Percentiles rank a stretch among this genome's conserved stretches.
phyloP scores from a whole-genome alignment of 2,888 invertebrate species.

The Diadegma fenestrale region DNA sequence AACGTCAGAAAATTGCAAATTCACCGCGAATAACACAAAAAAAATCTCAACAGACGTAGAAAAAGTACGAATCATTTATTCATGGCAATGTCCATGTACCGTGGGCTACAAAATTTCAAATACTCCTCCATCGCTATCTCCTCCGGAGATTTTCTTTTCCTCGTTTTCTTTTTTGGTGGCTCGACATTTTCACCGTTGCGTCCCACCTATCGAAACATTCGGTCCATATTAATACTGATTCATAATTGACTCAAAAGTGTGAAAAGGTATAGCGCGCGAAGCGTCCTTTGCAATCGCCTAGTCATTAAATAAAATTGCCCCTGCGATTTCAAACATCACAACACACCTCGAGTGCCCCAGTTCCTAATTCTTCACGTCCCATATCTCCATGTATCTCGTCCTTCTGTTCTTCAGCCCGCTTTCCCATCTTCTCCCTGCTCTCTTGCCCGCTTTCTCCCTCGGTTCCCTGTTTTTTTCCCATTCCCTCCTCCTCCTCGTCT shows the following conservation, averaged over 20 bases:
- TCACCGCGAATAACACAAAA: too few relatives aligned
- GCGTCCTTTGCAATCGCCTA: too few relatives aligned
- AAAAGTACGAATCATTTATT: too few relatives aligned
- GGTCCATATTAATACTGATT: neutral
- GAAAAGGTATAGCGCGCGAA: too few relatives aligned
- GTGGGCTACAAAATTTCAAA: neutral
- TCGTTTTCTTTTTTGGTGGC: neutral
- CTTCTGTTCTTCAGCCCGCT: neutral
- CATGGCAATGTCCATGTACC: too few relatives aligned
- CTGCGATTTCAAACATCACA: neutral
- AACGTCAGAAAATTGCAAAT: too few relatives aligned
- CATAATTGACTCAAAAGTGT: too few relatives aligned
- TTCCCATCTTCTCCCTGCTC: neutral
- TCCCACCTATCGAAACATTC: neutral
- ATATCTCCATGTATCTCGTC: neutral
- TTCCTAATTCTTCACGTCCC: neutral
- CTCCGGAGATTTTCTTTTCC: neutral
- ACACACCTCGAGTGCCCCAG: neutral
- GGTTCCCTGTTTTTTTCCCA: neutral
- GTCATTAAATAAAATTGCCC: too few relatives aligned
- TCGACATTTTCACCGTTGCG: neutral
- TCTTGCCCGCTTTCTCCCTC: neutral
- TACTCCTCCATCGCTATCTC: neutral
- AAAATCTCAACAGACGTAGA: too few relatives aligned
- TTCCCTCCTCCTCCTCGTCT: neutral